Conservation (phyloP, 92 coral and sea anemone genomes). For the Diadumene lineata region DNA sequence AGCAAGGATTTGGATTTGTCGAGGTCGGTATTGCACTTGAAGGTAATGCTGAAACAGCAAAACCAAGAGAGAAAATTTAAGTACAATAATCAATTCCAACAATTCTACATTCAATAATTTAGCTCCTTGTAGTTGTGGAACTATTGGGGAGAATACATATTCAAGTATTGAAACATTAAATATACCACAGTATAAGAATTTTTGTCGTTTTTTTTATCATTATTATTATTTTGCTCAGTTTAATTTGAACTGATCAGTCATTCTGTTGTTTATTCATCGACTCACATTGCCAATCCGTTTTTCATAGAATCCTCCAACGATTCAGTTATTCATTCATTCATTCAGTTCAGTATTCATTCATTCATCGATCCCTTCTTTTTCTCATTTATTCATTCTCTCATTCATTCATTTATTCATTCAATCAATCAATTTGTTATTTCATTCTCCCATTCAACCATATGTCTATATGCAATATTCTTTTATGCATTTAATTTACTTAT, state of each 20-base stretch:
- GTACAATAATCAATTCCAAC: too few relatives aligned
- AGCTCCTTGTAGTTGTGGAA: too few relatives aligned
- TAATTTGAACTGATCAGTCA: too few relatives aligned
- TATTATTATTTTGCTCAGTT: too few relatives aligned
- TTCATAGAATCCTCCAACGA: not conserved
- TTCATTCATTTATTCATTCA: not conserved
- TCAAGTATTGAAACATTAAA: too few relatives aligned
- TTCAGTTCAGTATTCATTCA: not conserved
- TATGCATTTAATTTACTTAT: too few relatives aligned
- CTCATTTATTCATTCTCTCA: not conserved
- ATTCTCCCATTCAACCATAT: not conserved
- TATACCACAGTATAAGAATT: too few relatives aligned
- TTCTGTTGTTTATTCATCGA: too few relatives aligned
- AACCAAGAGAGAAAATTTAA: too few relatives aligned
- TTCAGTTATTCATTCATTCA: not conserved
- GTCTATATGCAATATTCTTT: not conserved
- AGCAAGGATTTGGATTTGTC: conserved; percentile 43
- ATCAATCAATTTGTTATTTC: not conserved
- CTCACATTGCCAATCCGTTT: too few relatives aligned
- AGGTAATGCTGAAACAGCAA: conserved; percentile 36
- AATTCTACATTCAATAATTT: not conserved
- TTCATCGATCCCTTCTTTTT: not conserved
- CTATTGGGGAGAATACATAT: too few relatives aligned
- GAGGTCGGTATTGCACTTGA: conserved; percentile 31
- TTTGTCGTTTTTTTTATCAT: too few relatives aligned